These are phyloP conservation scores for Alligator mississippiensis DNA, from an alignment of 2,113 vertebrate genomes.

Conservation along the genomic window DNA sequence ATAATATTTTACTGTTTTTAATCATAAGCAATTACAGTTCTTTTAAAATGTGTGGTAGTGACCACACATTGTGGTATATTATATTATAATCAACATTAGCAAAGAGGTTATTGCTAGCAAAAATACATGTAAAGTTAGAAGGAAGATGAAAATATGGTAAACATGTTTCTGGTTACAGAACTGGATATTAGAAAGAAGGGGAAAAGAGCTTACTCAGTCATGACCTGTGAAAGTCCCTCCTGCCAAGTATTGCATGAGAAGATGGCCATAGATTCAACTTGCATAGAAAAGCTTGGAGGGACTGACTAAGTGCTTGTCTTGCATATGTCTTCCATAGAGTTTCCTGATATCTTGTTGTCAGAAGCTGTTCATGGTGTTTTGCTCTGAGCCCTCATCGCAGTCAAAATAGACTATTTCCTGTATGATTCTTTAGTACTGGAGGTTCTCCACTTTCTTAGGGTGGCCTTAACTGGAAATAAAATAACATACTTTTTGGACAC, in stretches of 20 bases:
- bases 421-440: background rate
- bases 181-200: background rate
- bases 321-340: background rate
- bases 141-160: background rate
- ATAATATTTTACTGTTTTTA: constrained; percentile 26
- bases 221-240: background rate
- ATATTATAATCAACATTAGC: background rate
- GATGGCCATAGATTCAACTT: background rate
- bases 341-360: background rate
- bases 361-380: background rate
- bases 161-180: background rate
- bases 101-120: background rate
- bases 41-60: background rate
- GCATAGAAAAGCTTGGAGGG: background rate
- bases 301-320: background rate
- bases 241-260: background rate
- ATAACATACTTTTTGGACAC: background rate
- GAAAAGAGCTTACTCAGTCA: background rate
- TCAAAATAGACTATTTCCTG: background rate
- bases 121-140: background rate
- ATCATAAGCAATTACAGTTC: background rate
- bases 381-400: background rate
- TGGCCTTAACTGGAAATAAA: background rate
- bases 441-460: background rate
- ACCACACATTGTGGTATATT: background rate